phyloP scores from a whole-genome alignment of 2,113 vertebrate species.

The Tiliqua scincoides region DNA sequence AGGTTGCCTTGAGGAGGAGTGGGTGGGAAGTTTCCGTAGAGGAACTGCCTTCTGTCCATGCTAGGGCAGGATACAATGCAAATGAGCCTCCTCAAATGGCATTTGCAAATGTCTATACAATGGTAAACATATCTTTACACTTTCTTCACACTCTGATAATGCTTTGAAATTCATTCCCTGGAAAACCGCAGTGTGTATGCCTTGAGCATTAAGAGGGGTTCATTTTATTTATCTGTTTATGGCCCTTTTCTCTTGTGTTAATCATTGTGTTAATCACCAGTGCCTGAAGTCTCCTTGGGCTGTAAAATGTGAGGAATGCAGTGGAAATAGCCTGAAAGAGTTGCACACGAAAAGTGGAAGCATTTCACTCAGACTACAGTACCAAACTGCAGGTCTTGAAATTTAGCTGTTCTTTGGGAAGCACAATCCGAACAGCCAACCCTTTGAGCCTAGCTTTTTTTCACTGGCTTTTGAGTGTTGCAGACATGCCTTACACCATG shows the following conservation, averaged over 20 bases:
- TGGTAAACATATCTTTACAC: background rate
- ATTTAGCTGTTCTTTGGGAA: background rate
- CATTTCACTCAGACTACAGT: background rate
- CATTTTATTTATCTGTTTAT: conserved; percentile 5
- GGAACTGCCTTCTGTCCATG: too few relatives aligned
- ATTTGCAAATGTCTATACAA: background rate
- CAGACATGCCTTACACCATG: too few relatives aligned
- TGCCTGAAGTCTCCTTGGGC: background rate
- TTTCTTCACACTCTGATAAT: background rate
- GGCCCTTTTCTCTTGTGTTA: background rate
- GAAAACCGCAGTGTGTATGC: background rate
- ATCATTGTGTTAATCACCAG: background rate
- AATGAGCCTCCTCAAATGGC: conserved; percentile 5
- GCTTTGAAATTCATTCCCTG: fast-evolving
- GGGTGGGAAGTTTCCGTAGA: too few relatives aligned
- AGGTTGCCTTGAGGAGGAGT: too few relatives aligned
- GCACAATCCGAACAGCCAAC: too few relatives aligned
- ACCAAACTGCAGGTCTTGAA: background rate
- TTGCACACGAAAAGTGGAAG: background rate
- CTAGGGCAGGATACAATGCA: background rate
- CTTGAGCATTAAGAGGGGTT: fast-evolving
- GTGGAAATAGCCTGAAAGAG: conserved; percentile 6
- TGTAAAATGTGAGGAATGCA: background rate
- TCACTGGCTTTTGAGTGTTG: too few relatives aligned
- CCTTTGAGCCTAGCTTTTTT: too few relatives aligned